Conservation (phyloP, 2,888 invertebrate species). For the Autographa pulchrina region DNA sequence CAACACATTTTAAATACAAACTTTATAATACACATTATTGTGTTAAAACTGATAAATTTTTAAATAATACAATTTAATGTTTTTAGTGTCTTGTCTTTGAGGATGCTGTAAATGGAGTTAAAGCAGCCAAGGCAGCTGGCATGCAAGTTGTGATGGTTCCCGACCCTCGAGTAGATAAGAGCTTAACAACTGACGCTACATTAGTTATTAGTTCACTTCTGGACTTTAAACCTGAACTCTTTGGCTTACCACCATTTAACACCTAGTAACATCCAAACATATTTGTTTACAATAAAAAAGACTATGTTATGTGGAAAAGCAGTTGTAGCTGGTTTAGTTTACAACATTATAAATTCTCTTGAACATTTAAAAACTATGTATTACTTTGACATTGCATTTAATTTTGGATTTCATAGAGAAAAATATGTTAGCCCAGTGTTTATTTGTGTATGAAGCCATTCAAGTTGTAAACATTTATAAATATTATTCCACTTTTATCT, state of each 20-base stretch:
- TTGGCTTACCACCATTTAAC: slow-evolving; percentile 93
- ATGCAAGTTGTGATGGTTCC: slow-evolving; percentile 97
- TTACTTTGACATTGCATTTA: background rate
- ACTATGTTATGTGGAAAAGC: too few relatives aligned
- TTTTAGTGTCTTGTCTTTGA: slow-evolving; percentile 95
- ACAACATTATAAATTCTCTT: too few relatives aligned
- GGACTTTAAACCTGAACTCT: slow-evolving; percentile 94
- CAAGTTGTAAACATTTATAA: background rate
- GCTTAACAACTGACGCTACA: slow-evolving; percentile 88
- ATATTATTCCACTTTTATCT: background rate
- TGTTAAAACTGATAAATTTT: background rate
- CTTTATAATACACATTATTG: background rate
- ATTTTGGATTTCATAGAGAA: too few relatives aligned
- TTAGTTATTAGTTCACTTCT: slow-evolving; percentile 92
- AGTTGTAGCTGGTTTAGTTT: too few relatives aligned
- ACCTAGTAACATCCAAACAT: slow-evolving; percentile 40
- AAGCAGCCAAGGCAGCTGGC: slow-evolving; percentile 93
- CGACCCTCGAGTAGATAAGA: slow-evolving; percentile 83
- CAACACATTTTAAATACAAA: too few relatives aligned
- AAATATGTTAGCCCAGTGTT: background rate
- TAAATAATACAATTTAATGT: background rate
- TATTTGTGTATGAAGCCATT: background rate
- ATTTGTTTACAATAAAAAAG: too few relatives aligned
- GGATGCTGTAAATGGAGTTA: slow-evolving; percentile 97
- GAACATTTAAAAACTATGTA: background rate